Percentiles rank a stretch among this genome's conserved stretches.
These are phyloP conservation scores for Balanococcus diminutus DNA, from an alignment of 2,888 invertebrate species.

Conservation along the genomic window DNA sequence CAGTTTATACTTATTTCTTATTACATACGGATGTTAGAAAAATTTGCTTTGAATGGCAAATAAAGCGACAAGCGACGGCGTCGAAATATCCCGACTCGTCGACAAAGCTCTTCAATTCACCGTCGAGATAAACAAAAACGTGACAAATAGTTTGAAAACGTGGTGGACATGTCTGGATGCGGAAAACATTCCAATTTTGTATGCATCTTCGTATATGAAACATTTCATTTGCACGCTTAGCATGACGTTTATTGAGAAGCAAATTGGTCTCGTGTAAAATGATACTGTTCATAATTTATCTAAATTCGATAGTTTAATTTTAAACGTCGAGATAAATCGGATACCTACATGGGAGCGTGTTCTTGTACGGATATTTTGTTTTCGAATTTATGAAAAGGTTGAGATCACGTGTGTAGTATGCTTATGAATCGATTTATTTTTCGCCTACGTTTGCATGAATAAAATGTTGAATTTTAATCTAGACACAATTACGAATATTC, in stretches of 20 bases:
- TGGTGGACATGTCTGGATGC: constrained; percentile 48
- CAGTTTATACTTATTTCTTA: background rate
- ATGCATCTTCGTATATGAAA: constrained; percentile 10
- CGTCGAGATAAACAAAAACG: background rate
- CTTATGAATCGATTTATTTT: no score
- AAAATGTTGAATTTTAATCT: no score
- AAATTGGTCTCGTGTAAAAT: background rate
- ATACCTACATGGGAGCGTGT: background rate
- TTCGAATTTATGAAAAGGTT: background rate
- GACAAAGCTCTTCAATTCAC: background rate
- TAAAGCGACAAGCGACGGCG: constrained; percentile 5
- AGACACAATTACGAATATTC: no score
- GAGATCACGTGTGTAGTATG: background rate
- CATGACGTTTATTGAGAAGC: background rate
- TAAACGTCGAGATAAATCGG: background rate
- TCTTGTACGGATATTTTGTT: background rate
- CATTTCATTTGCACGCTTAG: background rate
- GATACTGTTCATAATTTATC: constrained; percentile 19
- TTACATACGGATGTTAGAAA: constrained; percentile 31
- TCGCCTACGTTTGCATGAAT: no score
- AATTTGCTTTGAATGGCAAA: constrained; percentile 54
- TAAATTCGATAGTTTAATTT: constrained; percentile 32
- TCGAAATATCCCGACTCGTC: background rate
- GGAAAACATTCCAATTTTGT: background rate
- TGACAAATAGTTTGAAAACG: constrained; percentile 52